These are phyloP conservation scores for Drosophila quadrilineata DNA, from an alignment of 1,140 invertebrate genomes.

Conservation along the genomic window DNA sequence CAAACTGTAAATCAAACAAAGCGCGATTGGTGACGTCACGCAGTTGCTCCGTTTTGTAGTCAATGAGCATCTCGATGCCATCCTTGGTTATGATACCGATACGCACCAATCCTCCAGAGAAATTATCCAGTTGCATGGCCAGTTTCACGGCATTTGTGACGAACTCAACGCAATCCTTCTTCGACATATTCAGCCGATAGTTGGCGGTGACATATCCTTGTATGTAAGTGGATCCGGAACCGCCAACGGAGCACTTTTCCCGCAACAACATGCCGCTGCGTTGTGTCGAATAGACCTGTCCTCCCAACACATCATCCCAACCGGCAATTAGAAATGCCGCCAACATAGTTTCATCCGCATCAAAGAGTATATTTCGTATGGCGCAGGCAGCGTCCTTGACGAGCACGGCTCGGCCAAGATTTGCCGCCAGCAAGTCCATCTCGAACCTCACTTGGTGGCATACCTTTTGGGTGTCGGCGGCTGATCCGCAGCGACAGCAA, in stretches of 20 bases:
- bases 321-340: conserved; percentile 95
- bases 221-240: conserved; percentile 97
- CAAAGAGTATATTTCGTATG: no score
- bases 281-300: conserved; percentile 93
- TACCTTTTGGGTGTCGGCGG: conserved; percentile 98
- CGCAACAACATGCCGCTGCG: conserved; percentile 93
- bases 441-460: conserved; percentile 94
- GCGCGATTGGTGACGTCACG: no score
- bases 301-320: conserved; percentile 94
- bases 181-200: conserved; percentile 91
- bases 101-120: conserved; percentile 94
- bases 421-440: conserved; percentile 82
- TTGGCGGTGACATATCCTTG: conserved; percentile 96
- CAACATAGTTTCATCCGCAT: no score
- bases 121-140: conserved; percentile 85
- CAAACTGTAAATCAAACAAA: no score
- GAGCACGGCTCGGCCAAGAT: conserved; percentile 90
- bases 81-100: conserved; percentile 94
- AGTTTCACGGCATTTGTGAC: conserved; percentile 90
- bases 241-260: conserved; percentile 92
- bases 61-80: conserved; percentile 87
- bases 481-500: conserved; percentile 96
- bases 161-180: conserved; percentile 92
- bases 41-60: conserved; percentile 82
- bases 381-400: no score